These are phyloP conservation scores for Eutrigla gurnardus DNA, from an alignment of 2,797 vertebrate genomes.

Conservation along the genomic window DNA sequence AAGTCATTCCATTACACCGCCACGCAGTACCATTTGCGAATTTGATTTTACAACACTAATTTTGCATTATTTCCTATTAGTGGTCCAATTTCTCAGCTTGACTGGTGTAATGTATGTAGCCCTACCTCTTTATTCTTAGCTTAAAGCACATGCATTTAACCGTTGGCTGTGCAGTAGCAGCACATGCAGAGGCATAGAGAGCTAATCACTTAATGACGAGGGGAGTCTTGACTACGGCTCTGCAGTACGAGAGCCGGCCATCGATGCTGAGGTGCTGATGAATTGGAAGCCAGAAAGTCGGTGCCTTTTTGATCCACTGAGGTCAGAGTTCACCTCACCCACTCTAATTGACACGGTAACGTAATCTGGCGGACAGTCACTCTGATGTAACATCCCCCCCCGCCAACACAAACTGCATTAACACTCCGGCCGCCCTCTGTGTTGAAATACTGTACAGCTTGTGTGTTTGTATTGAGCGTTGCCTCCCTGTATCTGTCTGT, in stretches of 20 bases:
- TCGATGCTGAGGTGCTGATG: constrained; percentile 7
- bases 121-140: constrained; percentile 9
- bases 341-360: constrained; percentile 7
- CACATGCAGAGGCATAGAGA: constrained; percentile 29
- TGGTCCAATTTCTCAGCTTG: constrained; percentile 63
- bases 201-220: constrained; percentile 36
- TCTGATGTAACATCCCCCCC: constrained; percentile 22
- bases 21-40: constrained; percentile 46
- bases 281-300: constrained; percentile 23
- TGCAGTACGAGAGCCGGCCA: background rate
- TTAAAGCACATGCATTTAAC: constrained; percentile 14
- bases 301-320: constrained; percentile 29
- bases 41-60: constrained; percentile 65
- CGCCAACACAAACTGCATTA: constrained; percentile 53
- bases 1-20: constrained; percentile 51
- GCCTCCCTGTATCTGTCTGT: constrained; percentile 69
- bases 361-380: constrained; percentile 30
- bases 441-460: constrained; percentile 51
- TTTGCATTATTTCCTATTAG: constrained; percentile 71
- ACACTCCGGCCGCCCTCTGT: constrained; percentile 45
- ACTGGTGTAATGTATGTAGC: constrained; percentile 65
- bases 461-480: constrained; percentile 68
- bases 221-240: constrained; percentile 10
- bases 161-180: constrained; percentile 16
- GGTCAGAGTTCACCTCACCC: constrained; percentile 46